Conservation (phyloP, 2,888 invertebrate genomes). For the Uloborus plumipes region DNA sequence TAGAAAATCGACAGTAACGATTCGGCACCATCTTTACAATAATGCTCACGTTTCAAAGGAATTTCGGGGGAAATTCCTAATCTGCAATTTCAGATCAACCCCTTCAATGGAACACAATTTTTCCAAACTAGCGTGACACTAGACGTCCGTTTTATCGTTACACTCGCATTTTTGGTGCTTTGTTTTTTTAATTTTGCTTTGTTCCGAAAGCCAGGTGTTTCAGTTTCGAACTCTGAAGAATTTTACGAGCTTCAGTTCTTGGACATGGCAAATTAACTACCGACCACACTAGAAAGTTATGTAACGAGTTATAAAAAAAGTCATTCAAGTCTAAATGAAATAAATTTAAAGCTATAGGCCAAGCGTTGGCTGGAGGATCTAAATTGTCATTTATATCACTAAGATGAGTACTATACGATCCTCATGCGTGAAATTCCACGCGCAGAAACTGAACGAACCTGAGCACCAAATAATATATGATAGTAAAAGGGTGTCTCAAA, state of each 20-base stretch:
- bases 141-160: slow-evolving; percentile 17
- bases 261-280: not conserved
- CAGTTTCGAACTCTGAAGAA: not conserved
- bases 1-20: no score
- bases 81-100: slow-evolving; percentile 35
- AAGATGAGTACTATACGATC: not conserved
- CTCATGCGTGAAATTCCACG: slow-evolving; percentile 8
- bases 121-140: slow-evolving; percentile 27
- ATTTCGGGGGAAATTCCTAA: not conserved
- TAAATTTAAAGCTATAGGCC: slow-evolving; percentile 6
- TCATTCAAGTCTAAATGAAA: not conserved
- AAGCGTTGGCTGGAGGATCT: not conserved
- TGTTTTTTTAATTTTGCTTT: slow-evolving; percentile 16
- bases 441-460: not conserved
- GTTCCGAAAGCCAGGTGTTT: slow-evolving; percentile 3
- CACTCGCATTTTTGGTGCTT: slow-evolving; percentile 12
- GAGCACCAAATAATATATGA: no score
- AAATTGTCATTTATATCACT: slow-evolving; percentile 1
- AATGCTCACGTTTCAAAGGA: no score
- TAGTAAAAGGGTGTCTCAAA: not conserved
- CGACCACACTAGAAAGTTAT: not conserved
- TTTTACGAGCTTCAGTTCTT: not conserved
- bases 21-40: no score
- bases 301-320: slow-evolving; percentile 1
- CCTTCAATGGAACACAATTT: slow-evolving; percentile 18